These are phyloP conservation scores for Agapostemon virescens DNA, from an alignment of 2,888 invertebrate genomes.

Conservation along the genomic window DNA sequence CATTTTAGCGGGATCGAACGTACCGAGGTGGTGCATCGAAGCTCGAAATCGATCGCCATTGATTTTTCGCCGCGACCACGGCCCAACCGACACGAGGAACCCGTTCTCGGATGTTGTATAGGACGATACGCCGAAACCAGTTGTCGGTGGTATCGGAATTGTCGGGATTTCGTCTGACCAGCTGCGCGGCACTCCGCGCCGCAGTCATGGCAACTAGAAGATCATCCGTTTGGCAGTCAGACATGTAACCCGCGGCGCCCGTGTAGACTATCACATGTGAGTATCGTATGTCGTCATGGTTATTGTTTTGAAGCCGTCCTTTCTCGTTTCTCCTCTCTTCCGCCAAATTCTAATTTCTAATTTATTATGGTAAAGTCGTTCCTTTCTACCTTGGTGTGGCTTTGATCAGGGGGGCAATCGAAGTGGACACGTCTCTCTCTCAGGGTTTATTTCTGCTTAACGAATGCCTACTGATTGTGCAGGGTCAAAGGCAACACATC, in stretches of 20 bases:
- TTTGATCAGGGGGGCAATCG: conserved; percentile 63
- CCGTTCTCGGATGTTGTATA: conserved; percentile 55
- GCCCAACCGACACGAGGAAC: conserved; percentile 62
- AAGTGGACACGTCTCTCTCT: not conserved
- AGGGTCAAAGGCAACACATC: conserved; percentile 76
- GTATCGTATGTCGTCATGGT: conserved; percentile 56
- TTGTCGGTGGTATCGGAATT: conserved; percentile 46
- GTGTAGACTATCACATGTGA: conserved; percentile 73
- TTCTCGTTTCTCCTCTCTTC: not conserved
- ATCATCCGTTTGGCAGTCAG: conserved; percentile 70
- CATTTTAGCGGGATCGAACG: conserved; percentile 45
- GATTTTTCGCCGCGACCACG: conserved; percentile 65
- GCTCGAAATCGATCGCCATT: conserved; percentile 67
- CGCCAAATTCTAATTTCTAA: conserved; percentile 10
- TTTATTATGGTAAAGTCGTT: conserved; percentile 19
- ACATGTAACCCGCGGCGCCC: conserved; percentile 66
- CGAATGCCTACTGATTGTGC: conserved; percentile 72
- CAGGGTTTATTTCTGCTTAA: conserved; percentile 41
- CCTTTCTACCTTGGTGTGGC: conserved; percentile 59
- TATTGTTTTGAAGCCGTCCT: conserved; percentile 6
- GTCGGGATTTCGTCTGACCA: conserved; percentile 39
- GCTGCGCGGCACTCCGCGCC: conserved; percentile 60
- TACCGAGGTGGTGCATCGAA: conserved; percentile 31
- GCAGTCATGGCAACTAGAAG: conserved; percentile 74
- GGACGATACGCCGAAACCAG: conserved; percentile 34